Base-by-base conservation (phyloP, 1,140 invertebrate genomes). In the Helicoverpa zea region DNA sequence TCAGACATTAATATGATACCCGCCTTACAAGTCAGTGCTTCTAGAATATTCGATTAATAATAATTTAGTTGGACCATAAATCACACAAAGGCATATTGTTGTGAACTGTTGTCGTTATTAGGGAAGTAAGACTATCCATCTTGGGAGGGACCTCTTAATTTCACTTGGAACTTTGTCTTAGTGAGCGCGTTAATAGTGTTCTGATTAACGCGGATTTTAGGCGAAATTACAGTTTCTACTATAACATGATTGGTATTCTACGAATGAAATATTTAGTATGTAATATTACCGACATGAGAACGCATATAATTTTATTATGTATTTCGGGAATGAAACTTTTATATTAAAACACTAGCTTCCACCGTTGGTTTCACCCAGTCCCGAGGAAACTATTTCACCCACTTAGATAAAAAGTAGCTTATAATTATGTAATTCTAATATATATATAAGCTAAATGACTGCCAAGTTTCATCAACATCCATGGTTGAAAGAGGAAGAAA, bases 71-170 rank as follows among this genome's bases (percentile, higher is more conserved):
- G 5, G 1, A 14, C 13, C 13, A 70, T 70, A 52, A 70, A 70
- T 70, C 66, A 52, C n/a, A 16, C 47, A 29, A 70, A 70, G 23
- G 18, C 66, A 14, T 64, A 51, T 5, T 52, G 66, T 29, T 51
- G 10, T 14, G 12, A 52, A 52, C 66, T 70, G 13, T 16, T 1
- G 12, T 13, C 43, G 64, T 70, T 70, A 52, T 70, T 70, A 14
- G 14, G 16, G 14, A 70, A 70, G 63, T 47, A n/a, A 11, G 49
- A 0, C 66, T 18, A 70, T 70, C 49, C 23, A 52, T 70, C 66
- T 52, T 52, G 2, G 13, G 2, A 12, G 1, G 9, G 49, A 51
- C 29, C 49, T 70, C 66, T 35, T 63, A 66, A 66, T 66, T 66
- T 66, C 35, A 66, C 7, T 66, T 66, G 4, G 14, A 47, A 49